phyloP scores from a whole-genome alignment of 2,797 vertebrate genomes.

The Pteropus rufus region DNA sequence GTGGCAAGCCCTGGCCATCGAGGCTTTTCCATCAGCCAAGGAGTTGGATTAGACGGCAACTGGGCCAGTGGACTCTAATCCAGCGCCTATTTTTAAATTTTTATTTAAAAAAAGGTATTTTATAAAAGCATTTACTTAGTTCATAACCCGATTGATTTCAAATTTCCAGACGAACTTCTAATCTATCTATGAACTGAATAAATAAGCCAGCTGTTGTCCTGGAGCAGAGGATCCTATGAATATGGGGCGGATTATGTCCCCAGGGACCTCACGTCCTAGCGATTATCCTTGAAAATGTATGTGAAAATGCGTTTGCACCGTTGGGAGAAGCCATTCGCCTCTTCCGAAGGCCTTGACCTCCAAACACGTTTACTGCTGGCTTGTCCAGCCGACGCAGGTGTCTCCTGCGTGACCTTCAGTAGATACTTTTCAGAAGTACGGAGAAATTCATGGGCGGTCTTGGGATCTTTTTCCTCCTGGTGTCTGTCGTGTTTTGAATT shows the following conservation, averaged over 20 bases:
- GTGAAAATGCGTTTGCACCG: accelerated
- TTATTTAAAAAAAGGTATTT: background rate
- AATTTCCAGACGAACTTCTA: background rate
- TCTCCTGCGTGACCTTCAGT: background rate
- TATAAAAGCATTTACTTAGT: background rate
- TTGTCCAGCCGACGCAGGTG: background rate
- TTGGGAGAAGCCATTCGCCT: background rate
- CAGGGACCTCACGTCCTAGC: accelerated
- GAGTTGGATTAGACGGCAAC: too few relatives aligned
- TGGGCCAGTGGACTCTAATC: background rate
- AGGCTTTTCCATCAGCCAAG: background rate
- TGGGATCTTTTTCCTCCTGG: background rate
- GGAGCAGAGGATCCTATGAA: accelerated
- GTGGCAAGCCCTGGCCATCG: background rate
- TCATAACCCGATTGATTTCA: background rate
- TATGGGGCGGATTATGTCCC: accelerated
- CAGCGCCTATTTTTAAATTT: background rate
- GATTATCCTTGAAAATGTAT: background rate
- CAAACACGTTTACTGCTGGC: background rate
- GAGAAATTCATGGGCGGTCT: background rate
- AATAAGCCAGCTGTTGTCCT: background rate
- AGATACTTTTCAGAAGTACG: background rate
- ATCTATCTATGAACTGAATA: background rate
- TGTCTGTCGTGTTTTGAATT: too few relatives aligned
- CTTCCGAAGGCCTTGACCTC: background rate